These are phyloP conservation scores for Centropus bengalensis DNA, from an alignment of 2,113 vertebrate species.

Conservation along the genomic window DNA sequence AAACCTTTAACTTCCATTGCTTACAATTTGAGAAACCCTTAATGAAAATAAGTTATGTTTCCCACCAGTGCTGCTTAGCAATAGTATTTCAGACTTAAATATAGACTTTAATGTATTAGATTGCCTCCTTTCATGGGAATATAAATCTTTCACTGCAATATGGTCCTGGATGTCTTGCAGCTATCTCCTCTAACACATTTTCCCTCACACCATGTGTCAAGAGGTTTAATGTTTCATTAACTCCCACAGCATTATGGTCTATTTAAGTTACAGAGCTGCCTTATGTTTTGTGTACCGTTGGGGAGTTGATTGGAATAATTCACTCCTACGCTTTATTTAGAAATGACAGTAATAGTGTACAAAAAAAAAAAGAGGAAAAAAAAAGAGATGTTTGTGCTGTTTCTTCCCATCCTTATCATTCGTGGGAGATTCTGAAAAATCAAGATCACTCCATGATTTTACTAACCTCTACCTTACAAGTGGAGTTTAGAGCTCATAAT, in stretches of 20 bases:
- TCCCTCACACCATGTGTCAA: constrained; percentile 63
- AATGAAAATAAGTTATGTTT: constrained; percentile 60
- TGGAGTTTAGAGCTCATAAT: constrained; percentile 1
- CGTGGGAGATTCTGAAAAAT: neutral
- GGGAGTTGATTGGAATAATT: constrained; percentile 59
- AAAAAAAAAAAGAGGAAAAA: neutral
- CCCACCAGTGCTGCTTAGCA: constrained; percentile 43
- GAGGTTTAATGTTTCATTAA: constrained; percentile 71
- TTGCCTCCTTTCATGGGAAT: constrained; percentile 54
- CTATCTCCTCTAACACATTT: constrained; percentile 65
- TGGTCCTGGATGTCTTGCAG: constrained; percentile 66
- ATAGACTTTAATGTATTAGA: constrained; percentile 54
- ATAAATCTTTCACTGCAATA: constrained; percentile 61
- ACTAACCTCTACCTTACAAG: neutral
- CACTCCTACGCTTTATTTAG: constrained; percentile 43
- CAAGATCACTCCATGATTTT: neutral
- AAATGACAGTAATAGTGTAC: constrained; percentile 39
- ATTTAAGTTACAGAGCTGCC: constrained; percentile 59
- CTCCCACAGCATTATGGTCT: constrained; percentile 52
- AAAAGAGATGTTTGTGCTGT: neutral
- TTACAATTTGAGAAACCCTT: constrained; percentile 23
- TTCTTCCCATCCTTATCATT: constrained; percentile 1
- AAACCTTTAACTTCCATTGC: constrained; percentile 46
- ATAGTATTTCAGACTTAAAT: constrained; percentile 54
- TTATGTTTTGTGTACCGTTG: constrained; percentile 59